A percentile compares a stretch with the other conserved stretches of the same genome.
phyloP scores from a whole-genome alignment of 2,888 invertebrate genomes.

The Acrobasis consociella region DNA sequence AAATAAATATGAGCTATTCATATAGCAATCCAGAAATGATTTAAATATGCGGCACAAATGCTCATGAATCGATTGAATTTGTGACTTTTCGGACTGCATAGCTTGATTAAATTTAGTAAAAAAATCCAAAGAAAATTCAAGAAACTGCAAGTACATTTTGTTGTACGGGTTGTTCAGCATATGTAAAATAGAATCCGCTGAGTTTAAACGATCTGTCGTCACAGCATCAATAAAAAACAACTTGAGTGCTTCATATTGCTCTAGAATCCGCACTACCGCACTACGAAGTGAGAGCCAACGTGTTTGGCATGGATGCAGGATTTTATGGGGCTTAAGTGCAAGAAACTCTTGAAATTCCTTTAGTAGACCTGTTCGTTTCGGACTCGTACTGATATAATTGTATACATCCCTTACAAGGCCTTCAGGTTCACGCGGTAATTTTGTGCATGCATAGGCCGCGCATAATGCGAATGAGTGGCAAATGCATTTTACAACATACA shows the following conservation, averaged over 20 bases:
- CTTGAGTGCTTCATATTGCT: slow-evolving; percentile 30
- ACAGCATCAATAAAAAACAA: slow-evolving; percentile 23
- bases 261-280: slow-evolving; percentile 25
- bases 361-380: slow-evolving; percentile 28
- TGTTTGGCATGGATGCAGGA: slow-evolving; percentile 33
- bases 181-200: slow-evolving; percentile 24
- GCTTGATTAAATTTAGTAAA: slow-evolving; percentile 27
- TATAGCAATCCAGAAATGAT: slow-evolving; percentile 25
- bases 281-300: slow-evolving; percentile 32
- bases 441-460: slow-evolving; percentile 30
- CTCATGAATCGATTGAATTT: slow-evolving; percentile 24
- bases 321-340: slow-evolving; percentile 27
- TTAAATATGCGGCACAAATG: slow-evolving; percentile 19
- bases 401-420: slow-evolving; percentile 29
- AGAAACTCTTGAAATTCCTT: slow-evolving; percentile 32
- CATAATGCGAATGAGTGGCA: slow-evolving; percentile 35
- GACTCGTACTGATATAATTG: slow-evolving; percentile 29
- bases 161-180: slow-evolving; percentile 29
- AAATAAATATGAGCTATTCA: slow-evolving; percentile 8
- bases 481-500: slow-evolving; percentile 36
- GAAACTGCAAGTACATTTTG: slow-evolving; percentile 30
- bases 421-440: slow-evolving; percentile 29
- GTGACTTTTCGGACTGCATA: slow-evolving; percentile 26
- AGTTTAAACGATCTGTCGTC: slow-evolving; percentile 2
- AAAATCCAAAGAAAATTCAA: slow-evolving; percentile 27